These are phyloP conservation scores for Dipodomys stephensi DNA, from an alignment of 2,113 vertebrate genomes.

Conservation along the genomic window DNA sequence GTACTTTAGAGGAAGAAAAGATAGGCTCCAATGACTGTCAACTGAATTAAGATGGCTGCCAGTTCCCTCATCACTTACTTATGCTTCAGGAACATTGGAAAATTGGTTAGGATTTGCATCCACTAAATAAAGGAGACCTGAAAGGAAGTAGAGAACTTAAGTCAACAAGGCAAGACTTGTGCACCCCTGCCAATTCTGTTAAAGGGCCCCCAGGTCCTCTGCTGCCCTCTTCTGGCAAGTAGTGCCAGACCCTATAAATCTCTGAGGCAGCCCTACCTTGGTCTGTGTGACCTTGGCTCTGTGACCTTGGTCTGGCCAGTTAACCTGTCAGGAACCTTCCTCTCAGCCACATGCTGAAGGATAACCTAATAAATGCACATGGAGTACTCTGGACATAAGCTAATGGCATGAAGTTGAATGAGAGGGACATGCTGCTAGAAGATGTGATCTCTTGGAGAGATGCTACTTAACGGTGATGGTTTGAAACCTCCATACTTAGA, in stretches of 20 bases:
- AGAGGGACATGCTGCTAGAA: not conserved
- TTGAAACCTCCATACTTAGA: not conserved
- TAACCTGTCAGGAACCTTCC: not conserved
- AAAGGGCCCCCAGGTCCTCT: not conserved
- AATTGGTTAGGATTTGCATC: not conserved
- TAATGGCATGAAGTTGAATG: not conserved
- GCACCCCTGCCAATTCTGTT: too few relatives aligned
- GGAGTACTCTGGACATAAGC: not conserved
- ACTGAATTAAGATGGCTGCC: not conserved
- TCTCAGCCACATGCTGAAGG: not conserved
- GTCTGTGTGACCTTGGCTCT: not conserved
- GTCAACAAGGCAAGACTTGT: not conserved
- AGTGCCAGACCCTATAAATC: not conserved
- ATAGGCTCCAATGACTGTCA: not conserved
- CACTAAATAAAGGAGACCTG: not conserved
- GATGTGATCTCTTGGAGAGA: not conserved
- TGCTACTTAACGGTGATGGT: not conserved
- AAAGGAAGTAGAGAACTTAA: not conserved
- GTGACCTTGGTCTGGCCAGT: not conserved
- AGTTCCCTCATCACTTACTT: not conserved
- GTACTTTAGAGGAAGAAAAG: not conserved
- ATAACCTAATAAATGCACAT: not conserved
- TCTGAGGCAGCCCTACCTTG: not conserved
- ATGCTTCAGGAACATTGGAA: not conserved
- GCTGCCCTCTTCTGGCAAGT: slow-evolving; percentile 66